Evolutionary conservation across 2,797 vertebrate genomes (phyloP).

Genomic region (Zonotrichia albicollis): DNA sequence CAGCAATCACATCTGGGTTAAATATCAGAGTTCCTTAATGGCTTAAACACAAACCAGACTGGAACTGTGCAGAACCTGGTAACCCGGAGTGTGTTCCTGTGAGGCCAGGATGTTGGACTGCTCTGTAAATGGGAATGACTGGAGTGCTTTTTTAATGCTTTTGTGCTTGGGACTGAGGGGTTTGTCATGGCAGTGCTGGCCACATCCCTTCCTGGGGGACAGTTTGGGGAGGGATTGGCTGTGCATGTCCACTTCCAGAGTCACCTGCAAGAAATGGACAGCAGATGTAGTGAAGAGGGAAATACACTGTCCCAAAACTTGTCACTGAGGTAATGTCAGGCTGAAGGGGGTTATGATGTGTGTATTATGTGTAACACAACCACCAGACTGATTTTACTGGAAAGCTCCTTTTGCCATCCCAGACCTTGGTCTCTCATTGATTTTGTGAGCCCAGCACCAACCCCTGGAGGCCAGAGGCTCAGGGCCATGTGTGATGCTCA

Average conservation of each 20-base stretch:
- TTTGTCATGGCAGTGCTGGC: background rate
- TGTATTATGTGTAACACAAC: background rate
- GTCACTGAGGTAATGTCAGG: background rate
- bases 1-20: slow-evolving; percentile 43
- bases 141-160: background rate
- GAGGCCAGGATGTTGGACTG: background rate
- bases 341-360: background rate
- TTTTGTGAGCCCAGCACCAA: background rate
- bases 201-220: background rate
- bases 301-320: background rate
- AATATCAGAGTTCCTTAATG: slow-evolving; percentile 3
- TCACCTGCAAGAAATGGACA: background rate
- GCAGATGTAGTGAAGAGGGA: background rate
- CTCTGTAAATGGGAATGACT: background rate
- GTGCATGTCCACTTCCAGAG: background rate
- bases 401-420: background rate
- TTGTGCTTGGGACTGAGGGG: background rate
- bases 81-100: background rate
- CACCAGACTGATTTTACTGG: background rate
- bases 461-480: background rate
- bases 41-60: slow-evolving; percentile 11
- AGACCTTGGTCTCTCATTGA: rapidly evolving
- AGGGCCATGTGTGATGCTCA: rapidly evolving
- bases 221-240: background rate
- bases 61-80: slow-evolving; percentile 24